Conservation (phyloP, 2,113 vertebrate genomes). For the Otis tarda region DNA sequence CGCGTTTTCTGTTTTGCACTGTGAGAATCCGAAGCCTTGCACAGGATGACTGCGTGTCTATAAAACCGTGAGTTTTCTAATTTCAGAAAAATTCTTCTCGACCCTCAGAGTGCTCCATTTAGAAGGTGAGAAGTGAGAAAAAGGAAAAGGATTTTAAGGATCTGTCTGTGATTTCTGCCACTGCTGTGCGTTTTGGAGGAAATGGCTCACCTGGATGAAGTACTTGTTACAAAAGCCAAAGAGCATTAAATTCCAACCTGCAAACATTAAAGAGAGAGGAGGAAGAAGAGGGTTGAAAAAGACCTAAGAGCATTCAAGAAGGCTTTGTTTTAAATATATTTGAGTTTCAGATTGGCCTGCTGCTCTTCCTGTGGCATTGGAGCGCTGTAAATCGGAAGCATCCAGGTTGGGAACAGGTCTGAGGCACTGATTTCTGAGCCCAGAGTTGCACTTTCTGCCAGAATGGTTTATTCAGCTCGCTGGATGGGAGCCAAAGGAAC, state of each 20-base stretch:
- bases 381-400: slow-evolving; percentile 12
- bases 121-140: not conserved
- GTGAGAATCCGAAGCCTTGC: not conserved
- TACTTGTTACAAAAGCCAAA: not conserved
- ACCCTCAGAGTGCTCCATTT: not conserved
- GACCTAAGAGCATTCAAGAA: not conserved
- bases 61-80: not conserved
- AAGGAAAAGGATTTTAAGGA: not conserved
- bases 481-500: slow-evolving; percentile 47
- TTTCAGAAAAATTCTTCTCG: not conserved
- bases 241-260: not conserved
- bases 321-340: slow-evolving; percentile 29
- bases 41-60: not conserved
- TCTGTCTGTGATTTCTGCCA: slow-evolving; percentile 8
- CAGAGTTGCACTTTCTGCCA: slow-evolving; percentile 14
- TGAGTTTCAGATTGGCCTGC: not conserved
- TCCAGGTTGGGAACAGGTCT: slow-evolving; percentile 38
- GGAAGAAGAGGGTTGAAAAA: slow-evolving; percentile 9
- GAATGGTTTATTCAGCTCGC: slow-evolving; percentile 22
- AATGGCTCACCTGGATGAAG: slow-evolving; percentile 2
- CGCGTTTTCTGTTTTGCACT: not conserved
- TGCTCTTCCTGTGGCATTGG: not conserved
- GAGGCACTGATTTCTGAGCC: not conserved
- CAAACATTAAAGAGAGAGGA: not conserved
- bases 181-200: not conserved